Conservation (phyloP, 2,797 vertebrate genomes). For the Parotocinclus haroldoi region DNA sequence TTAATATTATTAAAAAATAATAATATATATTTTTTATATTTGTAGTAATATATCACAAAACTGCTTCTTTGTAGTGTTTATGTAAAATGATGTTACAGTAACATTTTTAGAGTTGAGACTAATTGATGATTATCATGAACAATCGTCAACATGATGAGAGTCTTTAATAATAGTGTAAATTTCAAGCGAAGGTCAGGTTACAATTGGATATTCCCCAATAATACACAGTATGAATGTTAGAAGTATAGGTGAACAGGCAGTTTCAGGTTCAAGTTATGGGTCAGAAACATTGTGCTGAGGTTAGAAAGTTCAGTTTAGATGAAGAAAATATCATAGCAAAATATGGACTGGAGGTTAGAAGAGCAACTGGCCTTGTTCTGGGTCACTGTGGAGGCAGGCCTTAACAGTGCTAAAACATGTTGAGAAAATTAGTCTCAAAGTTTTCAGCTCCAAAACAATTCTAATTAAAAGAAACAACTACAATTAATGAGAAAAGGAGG, state of each 20-base stretch:
- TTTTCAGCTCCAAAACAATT: slow-evolving; percentile 52
- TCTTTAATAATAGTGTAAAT: slow-evolving; percentile 21
- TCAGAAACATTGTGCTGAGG: slow-evolving; percentile 18
- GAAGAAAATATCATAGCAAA: slow-evolving; percentile 7
- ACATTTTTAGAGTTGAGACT: not conserved
- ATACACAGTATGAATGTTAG: not conserved
- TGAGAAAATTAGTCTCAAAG: slow-evolving; percentile 55
- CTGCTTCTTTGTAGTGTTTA: no score
- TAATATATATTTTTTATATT: no score
- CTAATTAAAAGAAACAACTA: slow-evolving; percentile 69
- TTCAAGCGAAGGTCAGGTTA: slow-evolving; percentile 40
- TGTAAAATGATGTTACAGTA: no score
- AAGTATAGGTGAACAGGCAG: slow-evolving; percentile 13
- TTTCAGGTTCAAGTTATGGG: slow-evolving; percentile 30
- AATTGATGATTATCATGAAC: slow-evolving; percentile 5
- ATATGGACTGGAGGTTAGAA: slow-evolving; percentile 31
- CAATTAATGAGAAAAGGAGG: slow-evolving; percentile 58
- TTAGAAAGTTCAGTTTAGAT: slow-evolving; percentile 16
- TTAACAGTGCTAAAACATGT: slow-evolving; percentile 56
- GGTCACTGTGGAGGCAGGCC: slow-evolving; percentile 59
- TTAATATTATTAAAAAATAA: no score
- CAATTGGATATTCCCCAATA: slow-evolving; percentile 23
- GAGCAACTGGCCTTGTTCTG: slow-evolving; percentile 45
- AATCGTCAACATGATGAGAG: slow-evolving; percentile 21
- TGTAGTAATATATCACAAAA: no score